Conservation (phyloP, 2,888 invertebrate species). For the Synergus gifuensis region DNA sequence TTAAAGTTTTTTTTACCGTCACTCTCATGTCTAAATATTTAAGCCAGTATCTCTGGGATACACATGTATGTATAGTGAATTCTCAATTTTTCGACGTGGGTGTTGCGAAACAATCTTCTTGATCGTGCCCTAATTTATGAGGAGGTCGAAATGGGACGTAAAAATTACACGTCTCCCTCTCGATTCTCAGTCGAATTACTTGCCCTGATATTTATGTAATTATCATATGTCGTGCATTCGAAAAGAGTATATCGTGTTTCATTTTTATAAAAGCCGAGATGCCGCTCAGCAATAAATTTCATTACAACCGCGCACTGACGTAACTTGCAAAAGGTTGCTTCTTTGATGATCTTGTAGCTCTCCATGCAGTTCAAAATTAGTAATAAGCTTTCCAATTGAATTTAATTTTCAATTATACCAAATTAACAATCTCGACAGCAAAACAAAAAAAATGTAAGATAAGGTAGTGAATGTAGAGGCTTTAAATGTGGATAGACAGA, state of each 20-base stretch:
- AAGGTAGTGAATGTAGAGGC: too few species aligned
- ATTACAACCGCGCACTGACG: slow-evolving; percentile 17
- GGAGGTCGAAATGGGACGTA: slow-evolving; percentile 46
- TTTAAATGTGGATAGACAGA: too few species aligned
- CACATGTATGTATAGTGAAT: not conserved
- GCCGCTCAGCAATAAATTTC: slow-evolving; percentile 27
- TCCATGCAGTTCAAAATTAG: too few species aligned
- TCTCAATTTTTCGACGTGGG: slow-evolving; percentile 34
- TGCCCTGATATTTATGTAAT: slow-evolving; percentile 57
- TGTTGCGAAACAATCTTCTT: slow-evolving; percentile 54
- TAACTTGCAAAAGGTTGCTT: slow-evolving; percentile 8
- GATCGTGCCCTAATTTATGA: slow-evolving; percentile 52
- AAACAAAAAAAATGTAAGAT: too few species aligned
- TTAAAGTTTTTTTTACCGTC: slow-evolving; percentile 12
- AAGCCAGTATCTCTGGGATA: slow-evolving; percentile 14
- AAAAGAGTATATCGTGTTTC: slow-evolving; percentile 12
- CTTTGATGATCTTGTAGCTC: not conserved
- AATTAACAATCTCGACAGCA: too few species aligned
- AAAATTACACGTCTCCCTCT: slow-evolving; percentile 41
- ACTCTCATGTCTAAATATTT: slow-evolving; percentile 22
- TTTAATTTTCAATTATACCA: too few species aligned
- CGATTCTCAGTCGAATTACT: slow-evolving; percentile 49
- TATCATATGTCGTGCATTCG: slow-evolving; percentile 42
- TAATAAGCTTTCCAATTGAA: too few species aligned
- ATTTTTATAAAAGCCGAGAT: slow-evolving; percentile 14